phyloP scores from a whole-genome alignment of 2,113 vertebrate species.

The Maccullochella peelii region DNA sequence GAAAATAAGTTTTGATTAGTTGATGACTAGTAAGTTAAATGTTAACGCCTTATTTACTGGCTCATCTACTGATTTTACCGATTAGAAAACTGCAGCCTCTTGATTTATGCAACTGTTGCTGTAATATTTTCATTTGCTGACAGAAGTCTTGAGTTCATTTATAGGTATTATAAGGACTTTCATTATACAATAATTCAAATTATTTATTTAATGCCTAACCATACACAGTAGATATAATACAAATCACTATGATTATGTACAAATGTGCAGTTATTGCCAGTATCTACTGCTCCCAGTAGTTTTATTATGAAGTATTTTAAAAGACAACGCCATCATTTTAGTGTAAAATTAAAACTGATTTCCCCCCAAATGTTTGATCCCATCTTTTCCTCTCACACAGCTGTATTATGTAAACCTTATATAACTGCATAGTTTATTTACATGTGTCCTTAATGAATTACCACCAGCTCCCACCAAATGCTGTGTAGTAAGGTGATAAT shows the following conservation, averaged over 20 bases:
- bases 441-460: constrained; percentile 27
- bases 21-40: no score
- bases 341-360: neutral
- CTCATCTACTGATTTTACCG: neutral
- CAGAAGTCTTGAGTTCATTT: neutral
- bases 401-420: constrained; percentile 17
- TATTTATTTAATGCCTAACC: no score
- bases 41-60: neutral
- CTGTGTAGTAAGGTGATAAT: constrained; percentile 29
- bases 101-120: neutral
- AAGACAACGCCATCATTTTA: no score
- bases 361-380: neutral
- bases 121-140: neutral
- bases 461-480: constrained; percentile 16
- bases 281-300: no score
- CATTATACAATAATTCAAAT: no score
- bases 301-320: neutral
- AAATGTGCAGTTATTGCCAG: no score
- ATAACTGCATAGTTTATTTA: constrained; percentile 18
- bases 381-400: neutral
- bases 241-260: no score
- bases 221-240: no score
- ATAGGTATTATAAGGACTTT: neutral
- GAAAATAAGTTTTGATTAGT: neutral
- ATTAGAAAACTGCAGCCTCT: neutral